Base-by-base conservation (phyloP, 2,797 vertebrate species). In the Tolypeutes matacus region DNA sequence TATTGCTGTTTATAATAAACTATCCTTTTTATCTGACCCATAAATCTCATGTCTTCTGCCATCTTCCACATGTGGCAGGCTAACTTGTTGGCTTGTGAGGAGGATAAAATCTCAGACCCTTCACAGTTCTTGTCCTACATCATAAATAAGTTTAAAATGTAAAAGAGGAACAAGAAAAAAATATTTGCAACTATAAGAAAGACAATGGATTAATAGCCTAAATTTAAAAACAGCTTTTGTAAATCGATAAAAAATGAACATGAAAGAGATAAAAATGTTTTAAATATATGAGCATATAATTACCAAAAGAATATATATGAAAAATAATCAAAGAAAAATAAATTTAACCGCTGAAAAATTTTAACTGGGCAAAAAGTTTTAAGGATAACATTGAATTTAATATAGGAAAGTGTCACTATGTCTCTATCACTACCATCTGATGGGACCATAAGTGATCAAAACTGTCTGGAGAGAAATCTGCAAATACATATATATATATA, bases 81-180 rank as follows among this genome's bases (percentile, higher is more conserved):
- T 51, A 92, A 89, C 25, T 67, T 82, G 27, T 46, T 62, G 77
- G 18, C 31, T 84, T 85, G 76, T 14, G 31, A 75, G 20, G 78
- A 83, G 78, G n/a, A 17, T 64, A 81, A 65, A 84, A 91, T 81
- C 23, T 82, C 36, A 93, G 42, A 34, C 39, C 0, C 4, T n/a
- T 84, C 51, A 53, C 14, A 75, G 13, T 78, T 60, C 53, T 65
- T 72, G 29, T 83, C 20, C 64, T 73, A 62, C 3, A 29, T 39
- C 23, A 34, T 25, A 88, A 92, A 36, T 85, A 67, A 67, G 51
- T 82, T 72, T 93, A 27, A 91, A 96, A 92, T 62, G n/a, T 58
- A 92, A 78, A 23, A 64, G 36, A 85, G 21, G 58, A 87, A 93
- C 12, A 46, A 91, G 46, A 60, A 67, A 75, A 75, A 77, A n/a